These are phyloP conservation scores for Aspidapion aeneum DNA, from an alignment of 2,888 invertebrate genomes.

Conservation along the genomic window DNA sequence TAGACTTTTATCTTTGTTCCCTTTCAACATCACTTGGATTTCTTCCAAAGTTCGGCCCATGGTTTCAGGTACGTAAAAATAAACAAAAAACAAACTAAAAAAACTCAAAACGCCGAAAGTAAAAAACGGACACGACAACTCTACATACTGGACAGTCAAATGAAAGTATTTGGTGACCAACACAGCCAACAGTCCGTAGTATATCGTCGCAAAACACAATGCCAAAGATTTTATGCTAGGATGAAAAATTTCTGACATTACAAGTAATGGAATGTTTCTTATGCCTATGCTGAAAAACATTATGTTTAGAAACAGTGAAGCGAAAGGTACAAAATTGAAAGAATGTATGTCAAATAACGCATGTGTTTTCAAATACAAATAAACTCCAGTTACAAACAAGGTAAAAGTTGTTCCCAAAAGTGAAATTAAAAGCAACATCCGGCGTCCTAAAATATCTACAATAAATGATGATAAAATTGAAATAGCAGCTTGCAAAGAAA, in stretches of 20 bases:
- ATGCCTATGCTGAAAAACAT: conserved; percentile 52
- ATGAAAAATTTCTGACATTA: conserved; percentile 56
- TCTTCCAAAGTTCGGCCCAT: conserved; percentile 52
- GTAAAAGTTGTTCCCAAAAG: conserved; percentile 47
- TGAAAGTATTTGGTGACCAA: conserved; percentile 50
- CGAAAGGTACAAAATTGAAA: conserved; percentile 47
- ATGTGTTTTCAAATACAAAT: conserved; percentile 48
- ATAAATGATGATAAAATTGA: conserved; percentile 56
- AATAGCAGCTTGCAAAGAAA: conserved; percentile 55
- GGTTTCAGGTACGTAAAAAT: conserved; percentile 50
- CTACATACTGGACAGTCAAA: conserved; percentile 43
- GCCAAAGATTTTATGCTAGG: conserved; percentile 55
- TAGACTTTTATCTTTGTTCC: conserved; percentile 5
- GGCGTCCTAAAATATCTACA: conserved; percentile 56
- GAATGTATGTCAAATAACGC: conserved; percentile 39
- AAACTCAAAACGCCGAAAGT: conserved; percentile 46
- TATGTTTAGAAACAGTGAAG: conserved; percentile 49
- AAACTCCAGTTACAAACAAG: conserved; percentile 45
- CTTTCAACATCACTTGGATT: conserved; percentile 44
- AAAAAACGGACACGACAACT: conserved; percentile 49
- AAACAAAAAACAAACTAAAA: conserved; percentile 45
- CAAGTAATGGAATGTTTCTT: conserved; percentile 52
- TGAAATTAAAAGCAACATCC: conserved; percentile 52
- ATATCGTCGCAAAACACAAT: conserved; percentile 53
- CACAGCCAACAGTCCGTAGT: conserved; percentile 50